Percentiles rank a stretch among this genome's conserved stretches.
Conservation (phyloP, 2,113 vertebrate genomes). For the Apus apus region DNA sequence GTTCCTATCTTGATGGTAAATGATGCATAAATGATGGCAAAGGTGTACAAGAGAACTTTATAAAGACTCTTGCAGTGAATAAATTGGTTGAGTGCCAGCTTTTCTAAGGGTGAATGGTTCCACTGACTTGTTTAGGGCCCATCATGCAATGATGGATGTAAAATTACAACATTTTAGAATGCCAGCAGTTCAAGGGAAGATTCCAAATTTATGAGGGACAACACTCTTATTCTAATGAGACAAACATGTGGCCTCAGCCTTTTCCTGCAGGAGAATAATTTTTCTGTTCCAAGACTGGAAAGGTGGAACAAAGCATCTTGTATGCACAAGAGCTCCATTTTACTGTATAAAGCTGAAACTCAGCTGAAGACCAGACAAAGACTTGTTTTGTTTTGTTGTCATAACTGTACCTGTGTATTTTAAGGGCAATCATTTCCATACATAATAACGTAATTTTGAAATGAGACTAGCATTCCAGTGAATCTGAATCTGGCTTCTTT, state of each 20-base stretch:
- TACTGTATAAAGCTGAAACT: not conserved
- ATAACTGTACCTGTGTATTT: not conserved
- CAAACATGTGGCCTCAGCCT: not conserved
- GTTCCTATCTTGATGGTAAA: slow-evolving; percentile 60
- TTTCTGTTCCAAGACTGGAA: slow-evolving; percentile 20
- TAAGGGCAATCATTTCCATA: not conserved
- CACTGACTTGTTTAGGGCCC: slow-evolving; percentile 52
- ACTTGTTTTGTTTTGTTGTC: not conserved
- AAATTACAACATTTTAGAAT: slow-evolving; percentile 48
- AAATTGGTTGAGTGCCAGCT: slow-evolving; percentile 62
- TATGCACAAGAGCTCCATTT: not conserved
- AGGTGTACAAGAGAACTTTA: slow-evolving; percentile 61
- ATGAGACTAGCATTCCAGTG: not conserved
- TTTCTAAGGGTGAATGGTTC: slow-evolving; percentile 67
- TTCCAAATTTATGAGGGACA: slow-evolving; percentile 43
- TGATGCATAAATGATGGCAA: slow-evolving; percentile 71
- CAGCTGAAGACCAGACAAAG: not conserved
- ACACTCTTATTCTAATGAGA: slow-evolving; percentile 37
- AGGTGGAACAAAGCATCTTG: not conserved
- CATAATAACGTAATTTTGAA: slow-evolving; percentile 5
- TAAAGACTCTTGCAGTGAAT: slow-evolving; percentile 55
- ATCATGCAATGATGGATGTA: slow-evolving; percentile 45
- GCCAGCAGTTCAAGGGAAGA: slow-evolving; percentile 38
- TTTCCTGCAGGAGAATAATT: not conserved
- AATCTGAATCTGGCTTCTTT: not conserved